phyloP scores from a whole-genome alignment of 2,113 vertebrate species.

The Camelus bactrianus region DNA sequence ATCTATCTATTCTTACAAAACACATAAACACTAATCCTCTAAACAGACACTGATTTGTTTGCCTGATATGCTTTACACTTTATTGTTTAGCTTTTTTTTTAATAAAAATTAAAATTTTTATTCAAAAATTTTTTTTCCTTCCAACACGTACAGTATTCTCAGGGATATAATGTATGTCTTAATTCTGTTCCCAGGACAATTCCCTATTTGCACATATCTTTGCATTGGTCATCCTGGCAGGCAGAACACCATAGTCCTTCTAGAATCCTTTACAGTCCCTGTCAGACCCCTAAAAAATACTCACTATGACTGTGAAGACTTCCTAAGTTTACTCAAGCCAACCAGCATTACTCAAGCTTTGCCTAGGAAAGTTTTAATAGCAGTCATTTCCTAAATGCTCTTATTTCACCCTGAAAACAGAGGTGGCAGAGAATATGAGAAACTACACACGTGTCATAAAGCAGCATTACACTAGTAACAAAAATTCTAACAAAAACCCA shows the following conservation, averaged over 20 bases:
- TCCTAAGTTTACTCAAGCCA: background rate
- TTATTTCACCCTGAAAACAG: constrained; percentile 42
- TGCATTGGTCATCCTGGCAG: background rate
- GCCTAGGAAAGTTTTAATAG: background rate
- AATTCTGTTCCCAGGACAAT: background rate
- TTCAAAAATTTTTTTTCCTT: background rate
- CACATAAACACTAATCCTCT: background rate
- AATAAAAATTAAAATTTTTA: background rate
- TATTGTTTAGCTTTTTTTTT: constrained; percentile 3
- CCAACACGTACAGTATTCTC: background rate
- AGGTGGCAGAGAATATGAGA: background rate
- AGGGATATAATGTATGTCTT: background rate
- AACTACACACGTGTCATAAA: background rate
- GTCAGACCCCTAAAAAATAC: background rate
- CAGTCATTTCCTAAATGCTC: constrained; percentile 1
- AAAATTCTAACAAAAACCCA: constrained; percentile 9
- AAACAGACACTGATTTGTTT: background rate
- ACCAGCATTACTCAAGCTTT: background rate
- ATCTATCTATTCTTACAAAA: constrained; percentile 22
- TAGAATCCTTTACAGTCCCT: background rate
- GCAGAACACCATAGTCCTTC: background rate
- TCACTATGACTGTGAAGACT: background rate
- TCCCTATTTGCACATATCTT: background rate
- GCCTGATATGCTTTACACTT: background rate
- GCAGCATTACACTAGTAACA: background rate